Evolutionary conservation across 30 jellyfish, hydroid and myxozoan species (phyloP), one percentile per base, ranked within the genome.

Genomic region (Turritopsis dohrnii): DNA sequence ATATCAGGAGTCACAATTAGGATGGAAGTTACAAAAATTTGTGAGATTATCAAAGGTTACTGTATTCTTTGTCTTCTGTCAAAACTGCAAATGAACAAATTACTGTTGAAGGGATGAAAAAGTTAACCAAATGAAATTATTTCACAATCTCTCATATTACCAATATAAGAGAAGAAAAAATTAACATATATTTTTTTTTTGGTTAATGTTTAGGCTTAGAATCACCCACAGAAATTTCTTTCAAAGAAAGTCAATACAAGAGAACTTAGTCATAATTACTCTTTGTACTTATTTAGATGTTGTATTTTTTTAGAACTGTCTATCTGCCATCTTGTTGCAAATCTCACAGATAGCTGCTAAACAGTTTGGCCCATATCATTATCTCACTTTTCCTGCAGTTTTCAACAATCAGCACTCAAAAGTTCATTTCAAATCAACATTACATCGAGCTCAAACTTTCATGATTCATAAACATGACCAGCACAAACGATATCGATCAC

Each of bases 391-490:
- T 54, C 96, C 96, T 0, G 71, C 73, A 18, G 60, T 18, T 9
- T 79, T 88, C 21, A 88, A 89, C 54, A 88, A 81, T 1, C 84
- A 77, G 3, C 21, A 52, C 65, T 20, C 30, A 66, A 83, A 88
- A 60, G 25, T 53, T 13, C 88, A 75, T 41, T 81, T 80, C 69
- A 87, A 77, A 27, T 28, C 89, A 18, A 24, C 89, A 7, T 83
- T 86, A n/a, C 95, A 85, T 74, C 90, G 79, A 75, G 72, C 96
- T 21, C 92, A 89, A 8, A 74, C 96, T 21, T 91, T 84, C 94
- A 76, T 65, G 82, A 73, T 81, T 89, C 96, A 21, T 86, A 84
- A 80, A 83, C 89, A 52, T 84, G 80, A 74, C 25, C 72, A 81
- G 72, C 79, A 79, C 84, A 83, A 91, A 41, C 74, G 79, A 9